Conservation (phyloP, 2,888 invertebrate species). For the Strigamia maritima region DNA sequence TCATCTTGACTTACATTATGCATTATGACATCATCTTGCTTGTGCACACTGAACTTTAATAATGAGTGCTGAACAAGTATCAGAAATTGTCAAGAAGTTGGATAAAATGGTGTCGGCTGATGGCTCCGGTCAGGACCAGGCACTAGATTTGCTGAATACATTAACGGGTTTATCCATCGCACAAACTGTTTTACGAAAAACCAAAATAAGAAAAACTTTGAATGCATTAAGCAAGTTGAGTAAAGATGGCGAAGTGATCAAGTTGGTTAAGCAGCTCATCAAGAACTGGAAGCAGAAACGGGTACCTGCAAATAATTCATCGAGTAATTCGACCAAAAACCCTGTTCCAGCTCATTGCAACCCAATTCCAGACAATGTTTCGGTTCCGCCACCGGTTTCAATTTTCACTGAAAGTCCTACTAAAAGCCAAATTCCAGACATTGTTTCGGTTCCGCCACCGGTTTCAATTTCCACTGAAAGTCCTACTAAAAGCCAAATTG, state of each 20-base stretch:
- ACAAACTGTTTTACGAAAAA: slow-evolving; percentile 86
- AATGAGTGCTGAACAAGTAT: slow-evolving; percentile 94
- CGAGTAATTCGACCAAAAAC: slow-evolving; percentile 35
- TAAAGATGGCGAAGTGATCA: slow-evolving; percentile 91
- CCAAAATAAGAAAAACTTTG: slow-evolving; percentile 97
- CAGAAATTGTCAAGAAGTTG: slow-evolving; percentile 91
- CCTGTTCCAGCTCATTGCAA: too few species aligned
- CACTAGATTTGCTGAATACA: slow-evolving; percentile 81
- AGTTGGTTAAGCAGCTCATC: slow-evolving; percentile 88
- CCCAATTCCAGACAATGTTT: too few species aligned
- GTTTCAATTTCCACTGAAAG: too few species aligned
- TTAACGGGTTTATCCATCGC: slow-evolving; percentile 86
- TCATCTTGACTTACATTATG: too few species aligned
- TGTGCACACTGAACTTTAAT: too few species aligned
- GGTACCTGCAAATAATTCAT: slow-evolving; percentile 53
- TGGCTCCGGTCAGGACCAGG: slow-evolving; percentile 71
- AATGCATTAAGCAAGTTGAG: slow-evolving; percentile 92
- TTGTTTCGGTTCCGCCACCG: too few species aligned
- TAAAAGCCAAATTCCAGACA: too few species aligned
- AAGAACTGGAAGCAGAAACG: slow-evolving; percentile 99
- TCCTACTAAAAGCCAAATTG: too few species aligned
- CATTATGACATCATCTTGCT: too few species aligned
- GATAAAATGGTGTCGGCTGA: slow-evolving; percentile 85
- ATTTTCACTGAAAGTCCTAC: too few species aligned
- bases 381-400: too few species aligned